Percentiles rank a stretch among this genome's conserved stretches.
Conservation (phyloP, 2,113 vertebrate species). For the Romanogobio albipinnatus region DNA sequence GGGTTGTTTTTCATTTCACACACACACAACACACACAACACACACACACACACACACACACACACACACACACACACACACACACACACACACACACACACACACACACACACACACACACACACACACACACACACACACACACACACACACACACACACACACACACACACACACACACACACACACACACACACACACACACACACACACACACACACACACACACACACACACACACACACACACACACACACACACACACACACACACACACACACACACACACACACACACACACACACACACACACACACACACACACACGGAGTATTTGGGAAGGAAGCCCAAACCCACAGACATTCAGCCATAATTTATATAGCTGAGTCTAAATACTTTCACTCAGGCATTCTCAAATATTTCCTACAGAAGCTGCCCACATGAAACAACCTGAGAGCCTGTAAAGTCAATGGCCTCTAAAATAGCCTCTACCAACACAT, state of each 20-base stretch:
- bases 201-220: no score
- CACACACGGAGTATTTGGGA: conserved; percentile 4
- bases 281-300: no score
- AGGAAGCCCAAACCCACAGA: conserved; percentile 39
- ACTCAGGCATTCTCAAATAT: conserved; percentile 44
- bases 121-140: no score
- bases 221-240: neutral
- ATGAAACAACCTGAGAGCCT: conserved; percentile 28
- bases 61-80: no score
- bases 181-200: neutral
- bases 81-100: neutral
- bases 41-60: neutral
- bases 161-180: no score
- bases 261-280: neutral
- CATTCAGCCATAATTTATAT: conserved; percentile 40
- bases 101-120: no score
- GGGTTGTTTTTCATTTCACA: neutral
- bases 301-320: no score
- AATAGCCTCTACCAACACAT: conserved; percentile 3
- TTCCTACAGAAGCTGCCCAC: conserved; percentile 40
- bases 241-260: no score
- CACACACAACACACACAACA: no score
- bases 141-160: no score
- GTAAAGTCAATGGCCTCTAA: conserved; percentile 28
- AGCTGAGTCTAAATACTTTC: conserved; percentile 42